Percentiles rank a stretch among this genome's conserved stretches.
Conservation (phyloP, 2,888 invertebrate species). For the Amphipoea oculea region DNA sequence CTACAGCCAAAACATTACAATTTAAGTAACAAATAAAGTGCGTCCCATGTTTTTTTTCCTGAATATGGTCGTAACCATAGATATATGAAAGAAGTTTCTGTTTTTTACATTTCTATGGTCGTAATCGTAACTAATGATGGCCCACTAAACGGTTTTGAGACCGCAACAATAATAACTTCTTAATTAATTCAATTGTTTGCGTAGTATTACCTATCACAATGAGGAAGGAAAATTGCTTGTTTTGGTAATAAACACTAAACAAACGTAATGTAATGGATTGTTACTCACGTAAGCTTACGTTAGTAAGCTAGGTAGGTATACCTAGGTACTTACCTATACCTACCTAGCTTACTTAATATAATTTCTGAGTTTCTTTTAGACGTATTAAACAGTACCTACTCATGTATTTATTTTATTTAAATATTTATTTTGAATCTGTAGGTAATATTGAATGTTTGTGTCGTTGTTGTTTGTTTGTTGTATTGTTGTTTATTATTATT, state of each 20-base stretch:
- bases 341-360: neutral
- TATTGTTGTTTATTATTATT: no score
- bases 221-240: neutral
- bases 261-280: neutral
- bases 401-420: no score
- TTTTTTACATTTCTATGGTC: no score
- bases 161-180: neutral
- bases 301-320: no score
- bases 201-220: no score
- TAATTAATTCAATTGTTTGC: neutral
- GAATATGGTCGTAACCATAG: no score
- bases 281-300: neutral
- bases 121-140: neutral
- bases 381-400: neutral
- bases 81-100: no score
- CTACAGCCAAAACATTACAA: neutral
- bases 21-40: neutral
- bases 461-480: no score
- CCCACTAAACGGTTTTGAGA: neutral
- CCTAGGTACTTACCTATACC: neutral
- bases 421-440: no score
- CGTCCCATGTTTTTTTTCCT: neutral
- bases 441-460: no score
- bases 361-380: neutral
- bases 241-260: neutral